Evolutionary conservation across 1,140 invertebrate species (phyloP).

Genomic region (Drosophila varians): DNA sequence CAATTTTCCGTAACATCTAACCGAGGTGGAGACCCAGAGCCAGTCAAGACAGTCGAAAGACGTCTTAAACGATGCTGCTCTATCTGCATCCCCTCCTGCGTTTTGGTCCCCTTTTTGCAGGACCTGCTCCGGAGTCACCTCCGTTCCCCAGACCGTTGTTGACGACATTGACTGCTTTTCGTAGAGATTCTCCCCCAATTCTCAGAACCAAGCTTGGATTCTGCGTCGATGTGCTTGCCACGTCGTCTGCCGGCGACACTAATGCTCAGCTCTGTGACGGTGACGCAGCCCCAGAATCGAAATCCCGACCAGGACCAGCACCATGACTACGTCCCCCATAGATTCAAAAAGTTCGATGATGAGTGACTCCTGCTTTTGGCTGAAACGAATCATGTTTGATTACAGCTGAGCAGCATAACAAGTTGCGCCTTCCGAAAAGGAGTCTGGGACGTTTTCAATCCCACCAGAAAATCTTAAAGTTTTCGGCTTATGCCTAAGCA

Average conservation of each 20-base stretch:
- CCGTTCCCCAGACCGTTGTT: slow-evolving; percentile 39
- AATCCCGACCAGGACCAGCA: slow-evolving; percentile 20
- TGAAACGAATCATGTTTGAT: slow-evolving; percentile 76
- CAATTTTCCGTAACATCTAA: slow-evolving; percentile 82
- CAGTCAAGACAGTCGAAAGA: slow-evolving; percentile 70
- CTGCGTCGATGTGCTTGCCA: slow-evolving; percentile 72
- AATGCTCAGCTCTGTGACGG: slow-evolving; percentile 74
- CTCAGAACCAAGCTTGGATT: slow-evolving; percentile 27
- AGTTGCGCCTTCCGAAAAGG: slow-evolving; percentile 44
- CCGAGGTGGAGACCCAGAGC: slow-evolving; percentile 39
- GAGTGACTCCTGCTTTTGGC: slow-evolving; percentile 34
- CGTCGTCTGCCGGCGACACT: slow-evolving; percentile 74
- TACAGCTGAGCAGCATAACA: slow-evolving; percentile 79
- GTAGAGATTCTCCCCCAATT: slow-evolving; percentile 33
- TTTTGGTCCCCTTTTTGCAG: slow-evolving; percentile 2
- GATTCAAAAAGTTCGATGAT: slow-evolving; percentile 36
- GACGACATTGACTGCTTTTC: slow-evolving; percentile 71
- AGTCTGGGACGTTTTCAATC: slow-evolving; percentile 6
- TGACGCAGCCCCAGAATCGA: slow-evolving; percentile 31
- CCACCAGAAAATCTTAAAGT: slow-evolving; percentile 60
- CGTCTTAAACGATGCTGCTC: slow-evolving; percentile 56
- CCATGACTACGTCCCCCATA: slow-evolving; percentile 4
- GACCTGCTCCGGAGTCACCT: slow-evolving; percentile 14
- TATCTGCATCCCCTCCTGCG: slow-evolving; percentile 26
- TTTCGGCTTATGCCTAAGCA: slow-evolving; percentile 7